Conservation (phyloP, 37 sponge, comb jelly and placozoan species). For the Cliona cf. orientalis region DNA sequence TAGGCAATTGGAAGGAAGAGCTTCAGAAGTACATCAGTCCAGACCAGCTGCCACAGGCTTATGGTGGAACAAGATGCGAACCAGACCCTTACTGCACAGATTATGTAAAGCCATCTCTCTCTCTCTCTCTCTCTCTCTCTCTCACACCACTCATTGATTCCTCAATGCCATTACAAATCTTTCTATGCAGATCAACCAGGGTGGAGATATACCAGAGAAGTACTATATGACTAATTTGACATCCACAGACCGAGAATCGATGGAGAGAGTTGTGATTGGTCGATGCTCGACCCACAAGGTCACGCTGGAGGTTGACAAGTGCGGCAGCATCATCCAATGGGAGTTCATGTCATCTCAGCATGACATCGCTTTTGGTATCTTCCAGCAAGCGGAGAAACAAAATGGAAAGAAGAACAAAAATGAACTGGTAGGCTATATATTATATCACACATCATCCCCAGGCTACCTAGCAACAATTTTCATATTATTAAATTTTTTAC, state of each 20-base stretch:
- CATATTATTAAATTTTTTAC: too few species aligned
- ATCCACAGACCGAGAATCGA: constrained; percentile 45
- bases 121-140: too few species aligned
- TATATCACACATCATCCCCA: too few species aligned
- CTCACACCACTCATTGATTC: background rate
- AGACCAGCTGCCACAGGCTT: constrained; percentile 63
- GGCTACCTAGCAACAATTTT: too few species aligned
- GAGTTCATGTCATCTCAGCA: constrained; percentile 65
- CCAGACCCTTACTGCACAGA: constrained; percentile 69
- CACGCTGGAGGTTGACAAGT: constrained; percentile 10
- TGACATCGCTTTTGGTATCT: constrained; percentile 83
- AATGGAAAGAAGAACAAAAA: constrained; percentile 9
- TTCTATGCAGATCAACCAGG: constrained; percentile 11
- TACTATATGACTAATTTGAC: constrained; percentile 62
- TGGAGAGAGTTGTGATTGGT: constrained; percentile 57
- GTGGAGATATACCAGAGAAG: constrained; percentile 57
- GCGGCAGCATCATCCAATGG: constrained; percentile 54
- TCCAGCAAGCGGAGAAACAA: constrained; percentile 31
- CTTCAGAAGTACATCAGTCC: constrained; percentile 72
- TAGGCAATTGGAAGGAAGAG: constrained; percentile 69
- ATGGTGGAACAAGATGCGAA: constrained; percentile 76
- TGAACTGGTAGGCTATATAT: constrained; percentile 60
- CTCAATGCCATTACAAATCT: background rate
- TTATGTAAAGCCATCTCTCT: constrained; percentile 37
- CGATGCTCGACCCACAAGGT: constrained; percentile 42